A percentile compares a stretch with the other conserved stretches of the same genome.
Conservation (phyloP, 2,888 invertebrate genomes). For the Drosophila helvetica region DNA sequence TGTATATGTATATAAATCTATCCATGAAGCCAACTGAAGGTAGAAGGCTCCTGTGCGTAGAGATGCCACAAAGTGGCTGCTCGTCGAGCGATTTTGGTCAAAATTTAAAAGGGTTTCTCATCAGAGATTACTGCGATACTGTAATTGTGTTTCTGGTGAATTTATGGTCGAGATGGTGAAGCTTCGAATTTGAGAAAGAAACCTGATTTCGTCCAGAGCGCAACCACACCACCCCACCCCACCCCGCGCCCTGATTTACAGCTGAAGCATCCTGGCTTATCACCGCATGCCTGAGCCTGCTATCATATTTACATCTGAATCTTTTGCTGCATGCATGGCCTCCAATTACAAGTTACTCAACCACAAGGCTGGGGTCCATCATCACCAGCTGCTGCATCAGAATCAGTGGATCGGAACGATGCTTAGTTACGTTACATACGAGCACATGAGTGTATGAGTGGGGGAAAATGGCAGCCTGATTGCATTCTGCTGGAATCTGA, state of each 20-base stretch:
- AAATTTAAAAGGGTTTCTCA: slow-evolving; percentile 35
- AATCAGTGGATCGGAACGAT: neutral
- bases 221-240: slow-evolving; percentile 5
- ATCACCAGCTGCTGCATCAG: neutral
- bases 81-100: slow-evolving; percentile 1
- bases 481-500: slow-evolving; percentile 22
- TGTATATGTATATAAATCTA: neutral
- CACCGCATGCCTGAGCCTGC: slow-evolving; percentile 27
- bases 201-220: slow-evolving; percentile 27
- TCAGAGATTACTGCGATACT: slow-evolving; percentile 26
- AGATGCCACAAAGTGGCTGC: slow-evolving; percentile 4
- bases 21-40: neutral
- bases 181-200: slow-evolving; percentile 25
- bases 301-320: slow-evolving; percentile 35
- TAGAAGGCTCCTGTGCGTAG: neutral
- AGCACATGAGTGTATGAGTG: neutral
- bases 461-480: neutral
- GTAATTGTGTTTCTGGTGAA: slow-evolving; percentile 42
- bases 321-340: slow-evolving; percentile 27
- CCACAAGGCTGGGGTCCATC: slow-evolving; percentile 6
- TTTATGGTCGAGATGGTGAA: slow-evolving; percentile 18
- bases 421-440: neutral
- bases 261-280: slow-evolving; percentile 29
- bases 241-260: neutral
- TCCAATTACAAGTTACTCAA: slow-evolving; percentile 36